Base-by-base conservation (phyloP, 2,797 vertebrate species). In the Melanotaenia parkinsoni region DNA sequence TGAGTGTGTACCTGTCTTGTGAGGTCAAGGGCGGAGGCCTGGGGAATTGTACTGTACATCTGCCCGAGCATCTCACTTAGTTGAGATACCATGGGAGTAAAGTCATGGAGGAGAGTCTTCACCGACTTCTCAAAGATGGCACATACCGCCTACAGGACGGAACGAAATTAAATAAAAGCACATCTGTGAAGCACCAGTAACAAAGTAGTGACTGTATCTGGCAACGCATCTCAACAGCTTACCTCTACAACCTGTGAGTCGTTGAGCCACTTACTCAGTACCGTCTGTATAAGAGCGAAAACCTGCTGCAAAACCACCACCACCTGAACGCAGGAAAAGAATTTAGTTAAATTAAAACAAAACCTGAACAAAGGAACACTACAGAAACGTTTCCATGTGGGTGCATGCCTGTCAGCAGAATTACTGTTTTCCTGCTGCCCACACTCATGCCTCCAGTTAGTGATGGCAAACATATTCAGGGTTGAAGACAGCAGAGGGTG, bases 191-290 rank as follows among this genome's bases (percentile, higher is more conserved):
- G 28, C 2, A 60, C 24, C 9, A 35, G 33, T 64, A 22, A 35
- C 18, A 40, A 54, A 61, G 37, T 32, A 0, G 16, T 50, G 56
- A 45, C 14, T 3, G 26, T 0, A 37, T 45, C 43, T n/a, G 33
- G 51, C 1, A 0, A 1, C 14, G 30, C 43, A 16, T 26, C 45
- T 3, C 26, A 13, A 30, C 20, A 16, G 76, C 91, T 95, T 89
- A 99, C 98, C 97, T 99, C 98, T 5, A 99, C 98, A 78, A 99
- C 98, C 84, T 99, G 98, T 5, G 98, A 98, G 86, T 99, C 98
- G 40, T 97, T 99, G 79, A 99, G 90, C 98, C 98, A 99, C 89
- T 99, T 97, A 94, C 97, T 97, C 80, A 99, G 96, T 59, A 99
- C 96, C n/a, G 96, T 99, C 93, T 98, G 97, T 88, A 99, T 99